Base-by-base conservation (phyloP, 2,888 invertebrate genomes). In the Taenaris catops region DNA sequence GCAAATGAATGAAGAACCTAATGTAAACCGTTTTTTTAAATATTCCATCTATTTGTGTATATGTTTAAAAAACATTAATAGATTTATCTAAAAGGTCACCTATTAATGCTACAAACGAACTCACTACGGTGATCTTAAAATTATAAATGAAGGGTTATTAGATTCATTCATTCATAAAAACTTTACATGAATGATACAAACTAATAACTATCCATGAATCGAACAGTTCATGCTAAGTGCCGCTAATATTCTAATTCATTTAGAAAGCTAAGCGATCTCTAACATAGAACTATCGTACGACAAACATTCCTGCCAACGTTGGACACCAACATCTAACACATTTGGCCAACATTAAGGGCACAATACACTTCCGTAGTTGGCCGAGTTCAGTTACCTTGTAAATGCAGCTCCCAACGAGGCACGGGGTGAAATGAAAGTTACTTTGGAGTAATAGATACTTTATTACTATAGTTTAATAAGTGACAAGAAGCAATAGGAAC, bases 361-460 rank as follows among this genome's bases (percentile, higher is more conserved):
- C 67, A 74, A 58, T 48, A 63, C 57, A 46, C 55, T 49, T 41
- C 53, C 52, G 56, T 41, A 24, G 34, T 53, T 58, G 64, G 64
- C 64, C 65, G n/a, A n/a, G n/a, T n/a, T n/a, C n/a, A 69, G 66
- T 79, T 84, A 83, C 86, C 83, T 84, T 83, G 62, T 53, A 32
- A 62, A 53, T 62, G 73, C 74, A 68, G 81, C 72, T 65, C 83
- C 79, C 79, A 80, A 62, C 75, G 64, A 66, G 75, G 78, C 68
- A 66, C 63, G 68, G 70, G 81, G 75, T 78, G 78, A 79, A 84
- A 86, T 84, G 64, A 86, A 84, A 83, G 72, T 78, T 70, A 83
- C 78, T 81, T 79, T 81, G 79, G 86, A 83, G 71, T 84, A 86
- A 14, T 65, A 83, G 72, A 76, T 80, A 83, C 72, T 84, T 86